Evolutionary conservation across 2,797 vertebrate species (phyloP), one percentile per base, ranked within the genome.

Genomic region (Eulemur albifrons): DNA sequence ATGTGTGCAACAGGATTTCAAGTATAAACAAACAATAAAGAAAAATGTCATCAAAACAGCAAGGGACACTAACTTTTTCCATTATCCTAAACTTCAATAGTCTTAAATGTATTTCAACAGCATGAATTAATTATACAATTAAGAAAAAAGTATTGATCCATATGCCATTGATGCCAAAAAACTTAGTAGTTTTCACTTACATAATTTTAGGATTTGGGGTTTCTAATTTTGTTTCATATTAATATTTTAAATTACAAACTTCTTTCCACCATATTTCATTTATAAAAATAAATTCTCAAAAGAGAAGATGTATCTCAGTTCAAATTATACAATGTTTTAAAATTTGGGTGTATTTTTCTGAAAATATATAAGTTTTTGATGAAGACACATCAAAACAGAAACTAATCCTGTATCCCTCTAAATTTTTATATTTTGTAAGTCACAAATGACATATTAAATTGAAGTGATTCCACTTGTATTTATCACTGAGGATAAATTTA

Each of bases 211-310:
- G 5, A 85, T 69, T 92, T 35, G 69, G 8, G 1, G 1, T 45
- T 69, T 95, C 59, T 88, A 45, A 67, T 61, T 52, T 67, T 90
- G 23, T 45, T 73, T 86, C 35, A 94, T 75, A 48, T 81, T 75
- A 88, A 73, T 91, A 89, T 59, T 93, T 93, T 52, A 40, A 38
- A 80, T 61, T 54, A 80, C 4, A 92, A 93, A 84, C 13, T 65
- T 91, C 59, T 23, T 50, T 43, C 57, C 0, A 84, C 7, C 5
- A 27, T 50, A 77, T 59, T 90, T 83, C 30, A 87, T 50, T 65
- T 48, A 23, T 59, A 57, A 76, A 85, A 80, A 18, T 0, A 76
- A 52, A 27, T 18, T n/a, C 59, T 4, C 21, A 35, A 80, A 80
- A 90, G 15, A 70, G 15, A 69, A 57, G 50, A 50, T 79, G 2